Evolutionary conservation across 2,888 invertebrate genomes (phyloP).

Genomic region (Xestoiulus laeticollis): DNA sequence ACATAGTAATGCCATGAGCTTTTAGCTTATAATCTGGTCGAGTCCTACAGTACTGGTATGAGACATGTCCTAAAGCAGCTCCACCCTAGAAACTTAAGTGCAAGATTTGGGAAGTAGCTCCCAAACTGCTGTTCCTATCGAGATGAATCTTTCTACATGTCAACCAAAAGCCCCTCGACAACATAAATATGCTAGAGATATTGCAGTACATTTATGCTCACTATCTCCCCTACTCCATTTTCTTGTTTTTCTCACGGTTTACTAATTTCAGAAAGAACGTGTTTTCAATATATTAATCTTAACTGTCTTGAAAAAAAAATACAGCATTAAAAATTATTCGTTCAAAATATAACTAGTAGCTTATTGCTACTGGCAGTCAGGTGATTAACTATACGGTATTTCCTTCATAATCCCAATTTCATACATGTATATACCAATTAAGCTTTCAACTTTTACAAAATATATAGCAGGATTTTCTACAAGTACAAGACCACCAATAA

Average conservation of each 20-base stretch:
- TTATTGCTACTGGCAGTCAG: background rate
- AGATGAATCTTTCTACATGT: background rate
- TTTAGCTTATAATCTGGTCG: background rate
- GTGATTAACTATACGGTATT: background rate
- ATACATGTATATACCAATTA: background rate
- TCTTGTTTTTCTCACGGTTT: constrained; percentile 14
- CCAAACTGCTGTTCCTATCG: background rate
- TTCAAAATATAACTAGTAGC: background rate
- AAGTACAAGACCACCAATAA: background rate
- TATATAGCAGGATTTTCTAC: background rate
- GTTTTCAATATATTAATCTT: constrained; percentile 19
- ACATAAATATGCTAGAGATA: background rate
- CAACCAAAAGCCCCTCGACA: constrained; percentile 12
- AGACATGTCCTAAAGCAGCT: background rate
- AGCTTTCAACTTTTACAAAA: background rate
- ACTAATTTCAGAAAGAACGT: constrained; percentile 38
- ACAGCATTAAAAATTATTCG: background rate
- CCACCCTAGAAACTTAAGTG: constrained; percentile 9
- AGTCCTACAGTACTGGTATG: background rate
- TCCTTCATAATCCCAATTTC: background rate
- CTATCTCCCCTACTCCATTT: background rate
- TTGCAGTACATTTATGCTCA: background rate
- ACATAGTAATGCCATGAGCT: background rate
- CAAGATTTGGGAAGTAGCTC: constrained; percentile 12
- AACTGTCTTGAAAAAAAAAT: background rate